Conservation (phyloP, 2,113 vertebrate genomes). For the Ceyx cyanopectus region DNA sequence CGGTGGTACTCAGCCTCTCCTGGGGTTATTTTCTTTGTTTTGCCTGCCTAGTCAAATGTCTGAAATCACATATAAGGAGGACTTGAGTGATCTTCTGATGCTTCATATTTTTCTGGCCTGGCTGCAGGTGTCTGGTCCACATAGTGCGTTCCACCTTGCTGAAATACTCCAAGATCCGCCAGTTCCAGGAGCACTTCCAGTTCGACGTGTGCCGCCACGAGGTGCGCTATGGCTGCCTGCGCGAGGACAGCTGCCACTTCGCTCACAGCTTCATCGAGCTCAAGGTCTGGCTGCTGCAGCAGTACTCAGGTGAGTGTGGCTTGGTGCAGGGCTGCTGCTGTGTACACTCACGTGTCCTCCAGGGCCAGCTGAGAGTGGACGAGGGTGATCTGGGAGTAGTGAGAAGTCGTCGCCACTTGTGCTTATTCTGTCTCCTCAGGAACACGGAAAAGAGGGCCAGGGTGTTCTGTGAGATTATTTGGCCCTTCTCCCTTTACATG, state of each 20-base stretch:
- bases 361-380: neutral
- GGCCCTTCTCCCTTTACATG: neutral
- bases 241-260: slow-evolving; percentile 85
- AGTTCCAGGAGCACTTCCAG: slow-evolving; percentile 84
- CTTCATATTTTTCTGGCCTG: neutral
- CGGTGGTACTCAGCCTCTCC: neutral
- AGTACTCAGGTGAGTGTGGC: slow-evolving; percentile 81
- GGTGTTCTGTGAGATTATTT: neutral
- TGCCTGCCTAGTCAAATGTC: neutral
- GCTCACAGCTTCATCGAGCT: slow-evolving; percentile 95
- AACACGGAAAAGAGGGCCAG: neutral
- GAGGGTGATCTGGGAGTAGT: neutral
- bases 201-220: slow-evolving; percentile 89
- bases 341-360: neutral
- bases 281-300: slow-evolving; percentile 92
- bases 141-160: slow-evolving; percentile 84
- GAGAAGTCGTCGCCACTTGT: neutral
- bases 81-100: neutral
- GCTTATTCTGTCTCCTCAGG: neutral
- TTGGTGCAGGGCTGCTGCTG: neutral
- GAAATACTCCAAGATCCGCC: slow-evolving; percentile 91
- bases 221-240: slow-evolving; percentile 85
- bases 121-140: slow-evolving; percentile 90
- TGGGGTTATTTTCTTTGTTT: neutral
- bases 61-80: neutral